Conservation (phyloP, 2,888 invertebrate genomes). For the Hedya salicella region DNA sequence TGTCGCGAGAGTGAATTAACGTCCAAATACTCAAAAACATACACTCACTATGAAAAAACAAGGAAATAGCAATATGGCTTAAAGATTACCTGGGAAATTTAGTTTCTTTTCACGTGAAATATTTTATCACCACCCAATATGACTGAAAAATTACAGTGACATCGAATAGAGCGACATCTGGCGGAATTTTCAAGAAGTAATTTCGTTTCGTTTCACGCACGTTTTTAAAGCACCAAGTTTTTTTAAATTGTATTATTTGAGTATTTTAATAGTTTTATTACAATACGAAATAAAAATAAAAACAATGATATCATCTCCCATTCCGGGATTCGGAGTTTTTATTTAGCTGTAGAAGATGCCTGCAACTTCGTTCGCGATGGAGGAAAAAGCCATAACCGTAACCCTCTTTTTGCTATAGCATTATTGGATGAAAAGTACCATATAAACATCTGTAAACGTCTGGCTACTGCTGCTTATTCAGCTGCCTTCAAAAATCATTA, state of each 20-base stretch:
- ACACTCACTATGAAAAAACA: conserved; percentile 33
- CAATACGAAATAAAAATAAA: too few species aligned
- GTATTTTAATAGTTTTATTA: too few species aligned
- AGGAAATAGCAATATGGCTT: conserved; percentile 21
- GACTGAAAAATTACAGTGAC: conserved; percentile 54
- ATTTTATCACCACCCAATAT: conserved; percentile 54
- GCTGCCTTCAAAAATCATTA: too few species aligned
- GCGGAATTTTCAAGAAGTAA: conserved; percentile 42
- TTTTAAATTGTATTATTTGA: neutral
- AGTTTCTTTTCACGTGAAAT: conserved; percentile 50
- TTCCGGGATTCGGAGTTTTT: too few species aligned
- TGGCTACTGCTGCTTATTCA: too few species aligned
- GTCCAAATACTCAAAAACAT: conserved; percentile 37
- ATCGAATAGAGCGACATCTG: conserved; percentile 55
- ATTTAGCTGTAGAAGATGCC: too few species aligned
- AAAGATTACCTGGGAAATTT: conserved; percentile 55
- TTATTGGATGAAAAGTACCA: too few species aligned
- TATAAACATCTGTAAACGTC: too few species aligned
- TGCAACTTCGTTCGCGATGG: too few species aligned
- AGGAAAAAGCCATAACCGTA: too few species aligned
- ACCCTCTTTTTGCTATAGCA: too few species aligned
- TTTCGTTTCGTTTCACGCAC: conserved; percentile 50
- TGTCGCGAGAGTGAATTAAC: neutral
- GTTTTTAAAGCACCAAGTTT: conserved; percentile 26
- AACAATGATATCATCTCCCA: too few species aligned